Evolutionary conservation across 2,113 vertebrate species (phyloP).

Genomic region (Suncus etruscus): DNA sequence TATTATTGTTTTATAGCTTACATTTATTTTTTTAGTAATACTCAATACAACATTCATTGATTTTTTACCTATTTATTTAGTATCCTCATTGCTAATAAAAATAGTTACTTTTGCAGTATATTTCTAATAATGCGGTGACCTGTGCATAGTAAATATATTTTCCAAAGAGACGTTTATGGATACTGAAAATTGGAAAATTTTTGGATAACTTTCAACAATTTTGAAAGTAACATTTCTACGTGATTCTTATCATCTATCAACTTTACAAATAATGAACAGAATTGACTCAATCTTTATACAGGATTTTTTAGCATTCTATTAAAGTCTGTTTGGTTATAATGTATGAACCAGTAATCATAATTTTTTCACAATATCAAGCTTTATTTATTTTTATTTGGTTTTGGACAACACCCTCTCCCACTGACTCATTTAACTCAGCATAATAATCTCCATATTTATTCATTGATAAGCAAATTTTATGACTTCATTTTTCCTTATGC

Average conservation of each 20-base stretch:
- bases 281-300: not conserved
- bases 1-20: not conserved
- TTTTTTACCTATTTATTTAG: not conserved
- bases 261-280: not conserved
- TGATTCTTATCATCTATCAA: not conserved
- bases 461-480: no score
- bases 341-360: not conserved
- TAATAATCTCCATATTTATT: no score
- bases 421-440: no score
- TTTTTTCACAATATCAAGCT: no score
- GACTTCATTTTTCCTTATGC: no score
- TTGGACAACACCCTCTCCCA: no score
- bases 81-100: not conserved
- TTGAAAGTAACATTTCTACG: slow-evolving; percentile 6
- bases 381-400: no score
- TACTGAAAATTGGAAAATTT: not conserved
- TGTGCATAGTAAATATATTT: not conserved
- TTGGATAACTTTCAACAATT: not conserved
- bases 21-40: slow-evolving; percentile 10
- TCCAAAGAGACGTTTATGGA: not conserved
- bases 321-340: not conserved
- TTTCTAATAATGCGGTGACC: not conserved
- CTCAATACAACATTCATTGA: not conserved
- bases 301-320: not conserved
- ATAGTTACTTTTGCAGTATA: no score